A percentile compares a stretch with the other conserved stretches of the same genome.
phyloP scores from a whole-genome alignment of 2,797 vertebrate species.

The Pseudotriccus pelzelni region DNA sequence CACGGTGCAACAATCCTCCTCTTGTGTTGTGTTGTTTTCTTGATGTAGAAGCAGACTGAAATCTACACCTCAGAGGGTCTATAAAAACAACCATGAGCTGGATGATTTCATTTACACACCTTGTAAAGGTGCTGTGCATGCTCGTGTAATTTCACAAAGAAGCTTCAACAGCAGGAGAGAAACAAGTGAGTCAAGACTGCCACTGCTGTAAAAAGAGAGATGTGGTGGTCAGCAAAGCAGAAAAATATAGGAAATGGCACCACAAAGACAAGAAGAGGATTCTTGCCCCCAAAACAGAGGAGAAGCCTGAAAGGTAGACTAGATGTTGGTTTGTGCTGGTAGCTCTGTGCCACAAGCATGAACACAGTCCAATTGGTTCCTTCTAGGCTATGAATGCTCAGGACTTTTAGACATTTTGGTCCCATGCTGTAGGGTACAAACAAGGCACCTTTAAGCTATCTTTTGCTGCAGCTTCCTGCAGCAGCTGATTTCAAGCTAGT shows the following conservation, averaged over 20 bases:
- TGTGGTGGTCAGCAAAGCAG: neutral
- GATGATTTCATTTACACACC: neutral
- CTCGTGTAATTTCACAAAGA: neutral
- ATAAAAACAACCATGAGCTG: neutral
- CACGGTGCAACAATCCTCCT: neutral
- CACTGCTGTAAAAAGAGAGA: neutral
- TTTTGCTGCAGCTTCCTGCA: neutral
- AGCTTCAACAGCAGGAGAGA: neutral
- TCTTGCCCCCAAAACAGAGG: neutral
- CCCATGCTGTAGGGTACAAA: neutral
- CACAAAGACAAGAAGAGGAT: neutral
- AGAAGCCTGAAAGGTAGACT: neutral
- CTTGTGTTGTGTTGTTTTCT: neutral
- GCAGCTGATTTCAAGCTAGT: neutral
- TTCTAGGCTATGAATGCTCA: neutral
- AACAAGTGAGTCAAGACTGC: neutral
- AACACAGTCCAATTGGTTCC: rapidly evolving
- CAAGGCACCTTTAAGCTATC: neutral
- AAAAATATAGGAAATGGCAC: neutral
- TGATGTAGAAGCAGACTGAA: neutral
- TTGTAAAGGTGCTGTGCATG: neutral
- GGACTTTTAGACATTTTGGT: neutral
- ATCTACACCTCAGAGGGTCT: neutral
- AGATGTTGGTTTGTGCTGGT: neutral
- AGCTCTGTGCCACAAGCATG: neutral